Conservation (phyloP, 2,797 vertebrate genomes). For the Melopsittacus undulatus region DNA sequence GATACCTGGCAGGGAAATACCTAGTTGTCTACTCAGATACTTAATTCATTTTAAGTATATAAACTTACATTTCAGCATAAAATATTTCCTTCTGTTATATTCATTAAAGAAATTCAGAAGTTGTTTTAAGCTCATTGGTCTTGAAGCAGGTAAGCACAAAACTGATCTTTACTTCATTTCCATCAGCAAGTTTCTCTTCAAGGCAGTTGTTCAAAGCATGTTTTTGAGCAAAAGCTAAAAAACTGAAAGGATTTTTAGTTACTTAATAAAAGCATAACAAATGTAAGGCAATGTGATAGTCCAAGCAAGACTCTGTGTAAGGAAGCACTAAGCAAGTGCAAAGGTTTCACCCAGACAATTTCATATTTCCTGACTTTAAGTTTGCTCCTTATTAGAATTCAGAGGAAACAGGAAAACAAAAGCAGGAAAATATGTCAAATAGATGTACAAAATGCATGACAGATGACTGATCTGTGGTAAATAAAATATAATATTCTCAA, state of each 20-base stretch:
- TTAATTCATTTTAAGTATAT: background rate
- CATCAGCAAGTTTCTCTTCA: background rate
- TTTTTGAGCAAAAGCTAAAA: conserved; percentile 22
- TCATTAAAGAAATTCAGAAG: conserved; percentile 41
- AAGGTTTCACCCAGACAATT: background rate
- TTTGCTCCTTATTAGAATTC: background rate
- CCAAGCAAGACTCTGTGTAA: background rate
- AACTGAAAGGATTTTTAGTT: background rate
- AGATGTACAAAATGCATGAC: conserved; percentile 7
- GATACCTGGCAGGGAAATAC: background rate
- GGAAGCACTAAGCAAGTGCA: background rate
- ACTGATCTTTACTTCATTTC: background rate
- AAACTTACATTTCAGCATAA: background rate
- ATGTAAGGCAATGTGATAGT: background rate
- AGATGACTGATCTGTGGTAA: background rate
- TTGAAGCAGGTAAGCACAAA: background rate
- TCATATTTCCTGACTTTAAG: background rate
- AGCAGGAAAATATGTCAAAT: conserved; percentile 11
- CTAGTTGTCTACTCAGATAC: background rate
- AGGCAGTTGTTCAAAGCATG: background rate
- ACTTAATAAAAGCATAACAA: background rate
- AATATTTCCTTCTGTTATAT: background rate
- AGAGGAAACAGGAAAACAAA: conserved; percentile 4
- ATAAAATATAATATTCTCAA: conserved; percentile 26
- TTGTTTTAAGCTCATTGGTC: background rate